Base-by-base conservation (phyloP, 2,113 vertebrate genomes). In the Syngnathus scovelli region DNA sequence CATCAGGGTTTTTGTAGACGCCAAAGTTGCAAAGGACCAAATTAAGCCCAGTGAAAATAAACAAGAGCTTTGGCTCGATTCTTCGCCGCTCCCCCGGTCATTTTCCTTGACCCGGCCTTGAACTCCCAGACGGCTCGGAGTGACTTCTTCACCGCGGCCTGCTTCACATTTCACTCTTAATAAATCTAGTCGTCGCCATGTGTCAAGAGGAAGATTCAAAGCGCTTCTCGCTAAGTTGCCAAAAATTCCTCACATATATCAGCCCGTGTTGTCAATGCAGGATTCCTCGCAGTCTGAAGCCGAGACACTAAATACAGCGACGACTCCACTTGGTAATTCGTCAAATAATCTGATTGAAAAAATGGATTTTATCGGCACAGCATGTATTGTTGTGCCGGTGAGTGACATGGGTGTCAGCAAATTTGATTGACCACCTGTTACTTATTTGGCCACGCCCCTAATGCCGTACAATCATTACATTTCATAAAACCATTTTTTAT, bases 151-250 rank as follows among this genome's bases (percentile, higher is more conserved):
- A 8, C 74, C 61, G 27, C 18, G 64, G 68, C 69, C 68, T 63
- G 83, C 69, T 23, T 82, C 78, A 64, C 80, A 76, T 90, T 84
- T 89, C 83, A 77, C 81, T 76, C 76, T 70, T 79, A 75, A 87
- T 87, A 88, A 90, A 91, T 87, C 83, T 64, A 58, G 75, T 75
- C 70, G 64, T 84, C 73, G 68, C 38, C 67, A 58, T 63, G 13
- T 68, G 67, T 65, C 73, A 58, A 62, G 61, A 33, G 15, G 54
- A 58, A 58, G 55, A 58, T 41, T 41, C n/a, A 62, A 62, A 62
- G 60, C 38, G 18, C 60, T 21, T 43, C 6, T 7, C n/a, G 12
- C 61, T 27, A 27, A 15, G 36, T 62, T 23, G 11, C 41, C 41
- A 62, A 44, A 43, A 44, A 44, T 43, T 62, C 39, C n/a, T 44